Base-by-base conservation (phyloP, 1,140 invertebrate species). In the Orussus abietinus region DNA sequence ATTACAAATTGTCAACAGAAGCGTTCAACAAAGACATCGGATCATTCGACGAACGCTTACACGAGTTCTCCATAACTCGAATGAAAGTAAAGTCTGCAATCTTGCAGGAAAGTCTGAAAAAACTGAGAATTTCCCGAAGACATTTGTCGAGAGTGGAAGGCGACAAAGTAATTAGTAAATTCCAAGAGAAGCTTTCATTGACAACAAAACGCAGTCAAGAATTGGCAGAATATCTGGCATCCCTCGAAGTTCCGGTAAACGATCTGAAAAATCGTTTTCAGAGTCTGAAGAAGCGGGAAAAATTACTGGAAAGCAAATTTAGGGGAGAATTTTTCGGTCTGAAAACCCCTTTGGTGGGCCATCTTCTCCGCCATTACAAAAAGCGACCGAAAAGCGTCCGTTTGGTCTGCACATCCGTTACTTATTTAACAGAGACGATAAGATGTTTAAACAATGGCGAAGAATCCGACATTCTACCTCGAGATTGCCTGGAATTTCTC, bases 1-100 rank as follows among this genome's bases (percentile, higher is more conserved):
- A n/a, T n/a, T n/a, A n/a, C n/a, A n/a, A n/a, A n/a, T 26, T 19
- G 40, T 9, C 50, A 55, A 15, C 5, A 67, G 69, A 69, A 11
- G 42, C 64, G 6, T 62, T 82, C 6, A 69, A 76, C 41, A 76
- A 76, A 21, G 65, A 69, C 2, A 58, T 80, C 3, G 54, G 72
- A 12, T 73, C 71, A 28, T 84, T 84, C 49, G 81, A 84, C 45
- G 57, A 72, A 40, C 75, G 71, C 53, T 53, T 83, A 11, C 72
- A 75, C 38, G 72, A 78, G 4, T 68, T 79, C 32, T 73, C 75
- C 49, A 37, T 75, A 1, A 61, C 69, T 7, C 82, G 79, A 59
- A 57, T 83, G 4, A 73, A 75, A 48, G 70, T 81, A 10, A 77
- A 83, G 45, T 76, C 79, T 0, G 73, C 77, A 1, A 76, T 83